phyloP scores from a whole-genome alignment of 2,113 vertebrate species.

The Ptilorrhoa leucosticta region DNA sequence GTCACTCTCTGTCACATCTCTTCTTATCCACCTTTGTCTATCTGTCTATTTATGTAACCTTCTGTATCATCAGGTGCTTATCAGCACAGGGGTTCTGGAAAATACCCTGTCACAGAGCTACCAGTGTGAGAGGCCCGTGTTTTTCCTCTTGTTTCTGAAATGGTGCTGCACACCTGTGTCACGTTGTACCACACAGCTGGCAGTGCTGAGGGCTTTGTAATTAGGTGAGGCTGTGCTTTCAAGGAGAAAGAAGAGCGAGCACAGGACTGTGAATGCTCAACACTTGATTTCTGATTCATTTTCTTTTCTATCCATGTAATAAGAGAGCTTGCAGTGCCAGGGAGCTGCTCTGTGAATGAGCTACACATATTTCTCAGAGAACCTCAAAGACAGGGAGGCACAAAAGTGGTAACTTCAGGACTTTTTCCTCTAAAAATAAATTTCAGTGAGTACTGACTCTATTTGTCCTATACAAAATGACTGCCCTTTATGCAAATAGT shows the following conservation, averaged over 20 bases:
- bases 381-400: neutral
- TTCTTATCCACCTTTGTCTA: neutral
- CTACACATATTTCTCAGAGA: neutral
- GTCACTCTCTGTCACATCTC: neutral
- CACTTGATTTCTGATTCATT: neutral
- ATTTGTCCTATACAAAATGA: neutral
- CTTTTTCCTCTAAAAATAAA: neutral
- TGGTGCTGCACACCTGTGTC: neutral
- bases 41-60: neutral
- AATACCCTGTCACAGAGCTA: neutral
- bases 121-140: neutral
- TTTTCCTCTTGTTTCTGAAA: neutral
- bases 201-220: neutral
- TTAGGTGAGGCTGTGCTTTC: neutral
- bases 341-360: neutral
- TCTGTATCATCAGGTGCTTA: neutral
- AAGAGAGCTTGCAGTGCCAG: neutral
- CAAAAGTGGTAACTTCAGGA: neutral
- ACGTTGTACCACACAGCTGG: neutral
- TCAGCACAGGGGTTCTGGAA: neutral
- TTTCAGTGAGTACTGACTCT: neutral
- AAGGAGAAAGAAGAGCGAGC: neutral
- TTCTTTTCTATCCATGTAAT: neutral
- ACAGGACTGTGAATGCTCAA: neutral
- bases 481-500: neutral